Percentiles rank a stretch among this genome's conserved stretches.
Evolutionary conservation across 1,140 invertebrate species (phyloP).

Genomic region (Scylla paramamosain): DNA sequence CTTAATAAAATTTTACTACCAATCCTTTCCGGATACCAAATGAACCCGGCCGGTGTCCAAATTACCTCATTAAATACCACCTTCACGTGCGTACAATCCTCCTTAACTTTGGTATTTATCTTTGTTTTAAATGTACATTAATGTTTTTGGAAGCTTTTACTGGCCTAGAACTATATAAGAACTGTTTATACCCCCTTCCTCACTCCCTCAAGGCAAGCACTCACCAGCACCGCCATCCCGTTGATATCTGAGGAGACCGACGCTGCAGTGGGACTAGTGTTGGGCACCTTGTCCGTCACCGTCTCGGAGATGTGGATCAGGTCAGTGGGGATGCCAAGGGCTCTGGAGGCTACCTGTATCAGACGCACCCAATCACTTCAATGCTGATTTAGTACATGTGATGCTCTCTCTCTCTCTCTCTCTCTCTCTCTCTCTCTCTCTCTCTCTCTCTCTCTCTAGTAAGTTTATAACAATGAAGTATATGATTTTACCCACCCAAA

Average conservation of each 20-base stretch:
- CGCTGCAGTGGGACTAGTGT: slow-evolving; percentile 95
- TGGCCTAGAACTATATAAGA: too few species aligned
- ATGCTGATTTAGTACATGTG: not conserved
- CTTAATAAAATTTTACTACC: too few species aligned
- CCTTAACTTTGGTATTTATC: too few species aligned
- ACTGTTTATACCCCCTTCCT: not conserved
- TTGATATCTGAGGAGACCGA: slow-evolving; percentile 95
- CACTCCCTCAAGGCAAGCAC: slow-evolving; percentile 68
- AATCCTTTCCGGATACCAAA: too few species aligned
- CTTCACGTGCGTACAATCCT: too few species aligned
- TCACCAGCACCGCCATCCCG: slow-evolving; percentile 94
- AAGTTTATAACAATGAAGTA: not conserved
- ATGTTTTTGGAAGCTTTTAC: too few species aligned
- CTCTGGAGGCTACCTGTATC: slow-evolving; percentile 81
- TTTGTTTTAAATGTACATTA: too few species aligned
- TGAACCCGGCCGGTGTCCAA: too few species aligned
- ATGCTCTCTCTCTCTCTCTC: not conserved
- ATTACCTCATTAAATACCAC: too few species aligned
- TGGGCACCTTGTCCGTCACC: slow-evolving; percentile 95
- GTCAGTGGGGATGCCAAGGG: slow-evolving; percentile 86
- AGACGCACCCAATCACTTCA: not conserved
- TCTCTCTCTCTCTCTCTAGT: not conserved
- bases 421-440: not conserved
- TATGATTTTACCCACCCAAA: too few species aligned
- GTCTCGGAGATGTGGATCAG: slow-evolving; percentile 95